phyloP scores from a whole-genome alignment of 1,140 invertebrate genomes.

The Lasioglossum albipes region DNA sequence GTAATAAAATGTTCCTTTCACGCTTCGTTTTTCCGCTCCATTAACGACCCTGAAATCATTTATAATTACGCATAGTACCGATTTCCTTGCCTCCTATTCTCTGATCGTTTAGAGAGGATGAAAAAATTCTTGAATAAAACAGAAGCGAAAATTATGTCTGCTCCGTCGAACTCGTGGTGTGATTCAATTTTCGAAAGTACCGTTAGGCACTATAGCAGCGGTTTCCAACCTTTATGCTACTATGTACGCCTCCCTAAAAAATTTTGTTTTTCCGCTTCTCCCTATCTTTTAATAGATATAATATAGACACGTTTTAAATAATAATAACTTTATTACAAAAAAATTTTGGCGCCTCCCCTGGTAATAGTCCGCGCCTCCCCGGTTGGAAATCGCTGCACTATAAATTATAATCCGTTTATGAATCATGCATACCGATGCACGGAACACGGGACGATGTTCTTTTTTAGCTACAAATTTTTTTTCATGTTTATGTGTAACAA shows the following conservation, averaged over 20 bases:
- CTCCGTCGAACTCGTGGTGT: neutral
- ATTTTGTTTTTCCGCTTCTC: too few species aligned
- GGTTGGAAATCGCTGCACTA: too few species aligned
- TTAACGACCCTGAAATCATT: neutral
- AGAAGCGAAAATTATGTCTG: too few species aligned
- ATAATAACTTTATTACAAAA: too few species aligned
- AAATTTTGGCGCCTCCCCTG: too few species aligned
- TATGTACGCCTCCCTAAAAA: too few species aligned
- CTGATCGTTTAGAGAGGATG: neutral
- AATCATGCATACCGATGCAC: neutral
- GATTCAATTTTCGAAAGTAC: neutral
- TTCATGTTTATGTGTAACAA: neutral
- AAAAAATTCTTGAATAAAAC: neutral
- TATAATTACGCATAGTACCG: too few species aligned
- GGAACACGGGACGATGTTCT: neutral
- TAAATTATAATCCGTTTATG: too few species aligned
- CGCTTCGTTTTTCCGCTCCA: neutral
- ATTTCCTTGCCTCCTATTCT: neutral
- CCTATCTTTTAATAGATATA: too few species aligned
- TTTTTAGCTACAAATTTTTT: neutral
- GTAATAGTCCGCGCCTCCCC: too few species aligned
- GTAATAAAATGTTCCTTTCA: neutral
- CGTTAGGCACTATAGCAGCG: conserved; percentile 3
- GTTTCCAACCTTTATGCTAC: too few species aligned
- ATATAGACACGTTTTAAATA: too few species aligned